phyloP scores from a whole-genome alignment of 2,113 vertebrate species.

The Steatornis caripensis region DNA sequence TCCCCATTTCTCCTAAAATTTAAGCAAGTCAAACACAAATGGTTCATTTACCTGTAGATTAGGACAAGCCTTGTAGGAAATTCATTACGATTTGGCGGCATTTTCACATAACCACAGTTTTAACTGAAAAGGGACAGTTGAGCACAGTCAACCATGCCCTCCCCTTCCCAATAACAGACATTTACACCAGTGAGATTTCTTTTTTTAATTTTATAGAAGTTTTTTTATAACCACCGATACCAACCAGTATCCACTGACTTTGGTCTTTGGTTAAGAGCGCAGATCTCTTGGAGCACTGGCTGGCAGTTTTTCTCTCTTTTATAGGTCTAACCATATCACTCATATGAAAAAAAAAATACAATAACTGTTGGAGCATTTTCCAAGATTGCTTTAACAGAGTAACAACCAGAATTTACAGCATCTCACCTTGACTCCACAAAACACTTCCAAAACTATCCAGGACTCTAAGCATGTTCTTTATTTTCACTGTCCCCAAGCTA shows the following conservation, averaged over 20 bases:
- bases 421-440: background rate
- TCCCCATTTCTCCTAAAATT: background rate
- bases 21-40: background rate
- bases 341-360: background rate
- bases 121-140: background rate
- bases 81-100: background rate
- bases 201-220: background rate
- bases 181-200: background rate
- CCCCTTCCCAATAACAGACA: background rate
- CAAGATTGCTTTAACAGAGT: background rate
- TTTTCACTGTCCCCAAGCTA: background rate
- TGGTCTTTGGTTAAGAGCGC: background rate
- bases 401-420: background rate
- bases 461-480: background rate
- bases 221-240: background rate
- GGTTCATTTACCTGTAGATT: background rate
- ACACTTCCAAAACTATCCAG: background rate
- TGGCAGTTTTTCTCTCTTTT: background rate
- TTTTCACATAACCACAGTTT: background rate
- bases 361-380: background rate
- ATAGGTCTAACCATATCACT: background rate
- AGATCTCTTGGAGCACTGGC: background rate
- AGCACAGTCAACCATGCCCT: background rate
- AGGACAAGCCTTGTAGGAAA: background rate
- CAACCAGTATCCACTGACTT: background rate